phyloP scores from a whole-genome alignment of 2,888 invertebrate species.

The Melanostoma scalare region DNA sequence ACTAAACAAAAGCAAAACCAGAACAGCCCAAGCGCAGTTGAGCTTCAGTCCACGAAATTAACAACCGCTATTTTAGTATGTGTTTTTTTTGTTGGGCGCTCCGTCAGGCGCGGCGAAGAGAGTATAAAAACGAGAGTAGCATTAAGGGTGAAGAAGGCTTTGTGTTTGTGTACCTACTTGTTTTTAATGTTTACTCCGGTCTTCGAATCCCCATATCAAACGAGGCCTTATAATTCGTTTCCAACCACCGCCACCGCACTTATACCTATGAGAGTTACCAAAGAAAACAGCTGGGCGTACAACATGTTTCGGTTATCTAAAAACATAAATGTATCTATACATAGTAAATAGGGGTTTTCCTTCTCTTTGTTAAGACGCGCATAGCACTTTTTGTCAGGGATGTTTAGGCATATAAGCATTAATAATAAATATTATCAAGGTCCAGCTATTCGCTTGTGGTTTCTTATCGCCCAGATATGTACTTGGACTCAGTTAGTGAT shows the following conservation, averaged over 20 bases:
- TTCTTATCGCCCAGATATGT: conserved; percentile 32
- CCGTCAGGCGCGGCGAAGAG: conserved; percentile 46
- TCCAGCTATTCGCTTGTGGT: background rate
- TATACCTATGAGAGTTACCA: background rate
- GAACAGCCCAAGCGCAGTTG: conserved; percentile 65
- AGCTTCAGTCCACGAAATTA: conserved; percentile 26
- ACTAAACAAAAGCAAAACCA: conserved; percentile 21
- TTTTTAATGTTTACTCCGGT: background rate
- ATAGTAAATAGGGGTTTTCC: conserved; percentile 26
- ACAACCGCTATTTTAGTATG: conserved; percentile 47
- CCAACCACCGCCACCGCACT: conserved; percentile 9
- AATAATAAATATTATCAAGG: no score
- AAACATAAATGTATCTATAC: conserved; percentile 4
- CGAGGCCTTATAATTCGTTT: conserved; percentile 33
- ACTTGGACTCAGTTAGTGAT: conserved; percentile 24
- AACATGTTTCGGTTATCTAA: conserved; percentile 49
- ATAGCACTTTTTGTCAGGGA: conserved; percentile 29
- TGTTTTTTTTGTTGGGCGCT: background rate
- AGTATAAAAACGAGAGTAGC: conserved; percentile 3
- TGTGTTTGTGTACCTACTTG: conserved; percentile 1
- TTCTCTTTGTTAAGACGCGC: conserved; percentile 3
- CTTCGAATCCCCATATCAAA: conserved; percentile 11
- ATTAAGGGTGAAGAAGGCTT: conserved; percentile 37
- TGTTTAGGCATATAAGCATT: conserved; percentile 1
- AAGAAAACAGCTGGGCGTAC: conserved; percentile 65